Base-by-base conservation (phyloP, 2,888 invertebrate species). In the Idaea straminata region DNA sequence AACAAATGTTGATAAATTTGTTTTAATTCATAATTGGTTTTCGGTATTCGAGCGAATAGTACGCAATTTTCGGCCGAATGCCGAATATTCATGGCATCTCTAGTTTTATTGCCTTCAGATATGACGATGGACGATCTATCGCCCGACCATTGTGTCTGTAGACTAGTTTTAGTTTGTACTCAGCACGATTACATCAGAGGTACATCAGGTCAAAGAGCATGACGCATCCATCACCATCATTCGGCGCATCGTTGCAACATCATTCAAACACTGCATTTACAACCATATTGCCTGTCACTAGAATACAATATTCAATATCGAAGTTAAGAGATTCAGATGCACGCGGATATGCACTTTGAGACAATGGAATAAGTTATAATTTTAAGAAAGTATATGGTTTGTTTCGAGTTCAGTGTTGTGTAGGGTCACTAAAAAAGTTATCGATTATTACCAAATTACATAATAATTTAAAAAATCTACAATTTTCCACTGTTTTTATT, bases 121-220 rank as follows among this genome's bases (percentile, higher is more conserved):
- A 3, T 25, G 25, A 1, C 25, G 1, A 25, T 10, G 3, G 36
- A 36, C 36, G 4, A 36, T 1, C 25, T 25, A 25, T 25, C 36
- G 36, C 5, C 3, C 36, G 36, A 36, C 36, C 6, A 1, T 36
- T 36, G 1, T 3, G 36, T 47, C 10, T 13, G 13, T 10, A 47
- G 13, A 13, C 10, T 47, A 47, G 47, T 13, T 47, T 47, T 10
- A 7, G 25, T 25, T 25, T 25, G 25, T 25, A 25, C 13, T 10
- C 0, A 47, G 47, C 47, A 47, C 47, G 47, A 68, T 47, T 47
- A 16, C 25, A 38, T 35, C 57, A 59, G 15, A 10, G 58, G 16
- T 34, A 59, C 59, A 59, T 25, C 38, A 67, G 72, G 74, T 74
- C 74, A 71, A 74, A 71, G 72, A 72, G 72, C 74, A 70, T 65